These are phyloP conservation scores for Mesorhabditis belari DNA, from an alignment of 2,888 invertebrate genomes.

Conservation along the genomic window DNA sequence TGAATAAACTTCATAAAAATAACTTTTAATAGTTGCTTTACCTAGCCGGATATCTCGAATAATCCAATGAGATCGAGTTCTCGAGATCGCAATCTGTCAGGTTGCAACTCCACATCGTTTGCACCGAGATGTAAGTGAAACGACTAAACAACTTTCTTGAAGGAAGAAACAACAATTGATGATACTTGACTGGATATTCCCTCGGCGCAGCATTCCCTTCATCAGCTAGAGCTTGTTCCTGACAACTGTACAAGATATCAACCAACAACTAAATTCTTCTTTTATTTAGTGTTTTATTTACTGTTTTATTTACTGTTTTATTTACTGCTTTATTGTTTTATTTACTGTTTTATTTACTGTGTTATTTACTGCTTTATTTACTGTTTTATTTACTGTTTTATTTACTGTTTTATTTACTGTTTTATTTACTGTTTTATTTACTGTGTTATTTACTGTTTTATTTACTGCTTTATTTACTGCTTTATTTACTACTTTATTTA, in stretches of 20 bases:
- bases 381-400: no score
- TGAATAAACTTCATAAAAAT: no score
- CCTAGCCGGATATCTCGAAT: not conserved
- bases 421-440: no score
- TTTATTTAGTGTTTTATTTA: no score
- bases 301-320: no score
- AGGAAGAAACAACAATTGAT: not conserved
- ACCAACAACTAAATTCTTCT: not conserved
- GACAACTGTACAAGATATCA: not conserved
- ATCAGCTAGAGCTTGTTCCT: not conserved
- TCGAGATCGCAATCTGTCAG: not conserved
- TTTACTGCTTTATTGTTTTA: no score
- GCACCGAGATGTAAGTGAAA: not conserved
- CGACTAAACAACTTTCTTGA: not conserved
- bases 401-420: no score
- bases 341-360: no score
- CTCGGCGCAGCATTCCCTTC: not conserved
- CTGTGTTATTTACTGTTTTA: no score
- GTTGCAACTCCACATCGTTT: not conserved
- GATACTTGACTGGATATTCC: not conserved
- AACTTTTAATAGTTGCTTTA: not conserved
- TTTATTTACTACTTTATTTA: no score
- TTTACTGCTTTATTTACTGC: no score
- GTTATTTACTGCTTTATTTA: no score
- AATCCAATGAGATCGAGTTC: not conserved